A percentile compares a stretch with the other conserved stretches of the same genome.
phyloP scores from a whole-genome alignment of 2,888 invertebrate genomes.

The Eilema griseolum region DNA sequence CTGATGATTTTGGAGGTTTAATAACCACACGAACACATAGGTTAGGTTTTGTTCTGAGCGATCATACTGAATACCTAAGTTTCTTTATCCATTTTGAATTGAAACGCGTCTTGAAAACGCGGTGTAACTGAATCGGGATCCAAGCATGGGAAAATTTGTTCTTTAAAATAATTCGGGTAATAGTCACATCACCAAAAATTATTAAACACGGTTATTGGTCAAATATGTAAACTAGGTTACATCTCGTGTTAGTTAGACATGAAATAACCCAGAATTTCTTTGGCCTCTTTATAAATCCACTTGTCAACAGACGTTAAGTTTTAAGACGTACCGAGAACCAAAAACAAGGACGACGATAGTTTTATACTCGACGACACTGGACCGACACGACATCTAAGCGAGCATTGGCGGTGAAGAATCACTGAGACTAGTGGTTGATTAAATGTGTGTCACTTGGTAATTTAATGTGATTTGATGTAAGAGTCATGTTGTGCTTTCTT shows the following conservation, averaged over 20 bases:
- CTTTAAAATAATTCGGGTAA: neutral
- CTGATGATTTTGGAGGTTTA: too few relatives aligned
- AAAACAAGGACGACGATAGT: neutral
- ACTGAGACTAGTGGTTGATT: too few relatives aligned
- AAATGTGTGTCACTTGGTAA: too few relatives aligned
- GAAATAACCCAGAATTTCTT: conserved; percentile 40
- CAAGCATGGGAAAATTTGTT: too few relatives aligned
- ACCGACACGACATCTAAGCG: neutral
- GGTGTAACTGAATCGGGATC: too few relatives aligned
- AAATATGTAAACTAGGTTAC: neutral
- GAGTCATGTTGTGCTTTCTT: too few relatives aligned
- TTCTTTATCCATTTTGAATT: too few relatives aligned
- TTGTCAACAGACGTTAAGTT: conserved; percentile 44
- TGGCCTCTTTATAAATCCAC: conserved; percentile 38
- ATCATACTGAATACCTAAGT: too few relatives aligned
- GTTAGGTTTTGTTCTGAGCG: too few relatives aligned
- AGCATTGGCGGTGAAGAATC: neutral
- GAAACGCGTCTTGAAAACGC: too few relatives aligned
- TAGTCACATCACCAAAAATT: neutral
- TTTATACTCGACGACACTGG: conserved; percentile 7
- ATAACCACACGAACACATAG: too few relatives aligned
- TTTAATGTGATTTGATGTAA: too few relatives aligned
- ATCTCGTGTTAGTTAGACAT: conserved; percentile 17
- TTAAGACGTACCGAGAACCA: conserved; percentile 40
- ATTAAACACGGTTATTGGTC: neutral